Base-by-base conservation (phyloP, 2,888 invertebrate genomes). In the Andrena bicolor region DNA sequence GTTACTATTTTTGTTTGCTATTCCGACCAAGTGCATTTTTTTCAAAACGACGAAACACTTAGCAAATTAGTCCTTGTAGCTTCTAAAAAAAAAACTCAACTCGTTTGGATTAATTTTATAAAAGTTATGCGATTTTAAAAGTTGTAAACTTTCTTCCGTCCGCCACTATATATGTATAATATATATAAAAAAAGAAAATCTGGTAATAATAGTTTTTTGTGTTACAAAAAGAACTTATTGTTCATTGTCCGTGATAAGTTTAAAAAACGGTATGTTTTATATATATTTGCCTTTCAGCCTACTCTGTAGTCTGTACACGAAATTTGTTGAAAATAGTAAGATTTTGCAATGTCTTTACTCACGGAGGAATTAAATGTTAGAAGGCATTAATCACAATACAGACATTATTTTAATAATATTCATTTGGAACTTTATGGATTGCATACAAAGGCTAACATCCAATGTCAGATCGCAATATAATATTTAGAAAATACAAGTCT, bases 391-490 rank as follows among this genome's bases (percentile, higher is more conserved):
- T 5, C 51, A 35, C 8, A n/a, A 41, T 70, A 56, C 51, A 60
- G 30, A 64, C 30, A 51, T 51, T 65, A 65, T 51, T 65, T 76
- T 58, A 61, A 61, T 28, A 60, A 60, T 16, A 61, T 69, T 30
- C 6, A 35, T 66, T 23, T 32, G 49, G 49, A 61, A 65, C 51
- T 35, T 61, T 82, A 51, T 80, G 80, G 73, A 81, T 81, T 79
- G 78, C 80, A 60, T 63, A 69, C 16, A 56, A 61, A 13, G 73
- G 41, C 61, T 60, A 79, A 64, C 32, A 28, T 60, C 49, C 60
- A 77, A 74, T 10, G 53, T 41, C 20, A 23, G 66, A 81, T 35
- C 60, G 53, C 41, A 41, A 53, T 60, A 66, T 32, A 30, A 76
- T 30, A 66, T 13, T 13, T 41, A 32, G n/a, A 56, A 74, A 56